Base-by-base conservation (phyloP, 2,888 invertebrate genomes). In the Pollenia amentaria region DNA sequence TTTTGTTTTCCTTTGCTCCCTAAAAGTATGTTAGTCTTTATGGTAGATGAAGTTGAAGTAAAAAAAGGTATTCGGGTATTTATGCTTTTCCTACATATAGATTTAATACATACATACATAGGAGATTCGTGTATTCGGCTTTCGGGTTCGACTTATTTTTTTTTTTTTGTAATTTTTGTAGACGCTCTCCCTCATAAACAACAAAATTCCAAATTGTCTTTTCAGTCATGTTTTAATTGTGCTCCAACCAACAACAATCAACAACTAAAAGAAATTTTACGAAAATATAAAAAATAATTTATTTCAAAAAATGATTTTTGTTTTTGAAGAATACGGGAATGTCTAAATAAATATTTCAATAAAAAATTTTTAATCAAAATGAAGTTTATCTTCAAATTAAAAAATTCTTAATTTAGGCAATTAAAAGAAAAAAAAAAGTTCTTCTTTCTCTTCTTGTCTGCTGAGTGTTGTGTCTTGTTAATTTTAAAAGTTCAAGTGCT, bases 211-310 rank as follows among this genome's bases (percentile, higher is more conserved):
- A 51, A 81, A 62, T 38, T 75, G 67, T 48, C 38, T 73, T 53
- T 64, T 84, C 81, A 87, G 87, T 87, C 70, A 84, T 67, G 80
- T 67, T 87, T 73, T 69, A 84, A 84, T 87, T 80, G 83, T 73
- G 87, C 87, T 77, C 72, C 77, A 84, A 70, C 77, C 65, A 84
- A 84, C 80, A 84, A 73, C 84, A 80, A 76, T 14, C 51, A 57
- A 53, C 21, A 80, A 16, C 48, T 65, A 29, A 29, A 29, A 29
- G 6, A 29, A 29, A 29, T 6, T 6, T 29, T 29, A 6, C 29
- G 70, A 65, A 29, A 77, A 48, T 44, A 46, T 0, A 11, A 60
- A 60, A 38, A 46, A n/a, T 42, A 77, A 73, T 60, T 65, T 46
- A 42, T 62, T 67, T 51, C 46, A 53, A 40, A 21, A 62, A 44